Conservation (phyloP, 1,140 invertebrate species). For the Akabosia matsudoensis region DNA sequence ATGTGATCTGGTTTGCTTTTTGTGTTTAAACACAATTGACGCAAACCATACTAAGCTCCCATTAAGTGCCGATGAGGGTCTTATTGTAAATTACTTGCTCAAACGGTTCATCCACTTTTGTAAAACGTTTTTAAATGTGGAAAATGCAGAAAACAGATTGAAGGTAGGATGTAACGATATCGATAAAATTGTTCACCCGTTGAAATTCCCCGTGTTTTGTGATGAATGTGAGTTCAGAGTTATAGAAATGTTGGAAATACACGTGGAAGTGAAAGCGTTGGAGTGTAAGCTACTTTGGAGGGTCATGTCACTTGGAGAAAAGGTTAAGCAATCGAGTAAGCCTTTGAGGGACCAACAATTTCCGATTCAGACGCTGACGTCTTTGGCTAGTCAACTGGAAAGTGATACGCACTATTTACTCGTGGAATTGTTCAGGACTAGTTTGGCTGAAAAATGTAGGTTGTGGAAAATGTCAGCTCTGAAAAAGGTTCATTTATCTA, state of each 20-base stretch:
- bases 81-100: not conserved
- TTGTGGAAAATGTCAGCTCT: no score
- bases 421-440: no score
- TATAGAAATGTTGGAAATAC: not conserved
- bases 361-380: no score
- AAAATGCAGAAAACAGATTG: not conserved
- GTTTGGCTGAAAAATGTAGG: no score
- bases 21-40: not conserved
- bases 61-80: not conserved
- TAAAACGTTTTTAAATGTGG: not conserved
- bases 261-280: not conserved
- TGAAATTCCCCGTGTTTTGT: no score
- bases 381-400: no score
- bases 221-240: not conserved
- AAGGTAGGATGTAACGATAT: not conserved
- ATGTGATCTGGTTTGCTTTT: not conserved
- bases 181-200: not conserved
- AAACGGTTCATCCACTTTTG: not conserved
- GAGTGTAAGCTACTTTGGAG: not conserved
- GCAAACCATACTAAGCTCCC: not conserved
- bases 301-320: not conserved
- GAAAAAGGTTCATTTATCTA: no score
- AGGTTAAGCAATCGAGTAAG: not conserved
- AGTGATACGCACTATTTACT: no score
- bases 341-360: no score